Evolutionary conservation across 1,140 invertebrate genomes (phyloP).

Genomic region (Drosophila subpulchrella): DNA sequence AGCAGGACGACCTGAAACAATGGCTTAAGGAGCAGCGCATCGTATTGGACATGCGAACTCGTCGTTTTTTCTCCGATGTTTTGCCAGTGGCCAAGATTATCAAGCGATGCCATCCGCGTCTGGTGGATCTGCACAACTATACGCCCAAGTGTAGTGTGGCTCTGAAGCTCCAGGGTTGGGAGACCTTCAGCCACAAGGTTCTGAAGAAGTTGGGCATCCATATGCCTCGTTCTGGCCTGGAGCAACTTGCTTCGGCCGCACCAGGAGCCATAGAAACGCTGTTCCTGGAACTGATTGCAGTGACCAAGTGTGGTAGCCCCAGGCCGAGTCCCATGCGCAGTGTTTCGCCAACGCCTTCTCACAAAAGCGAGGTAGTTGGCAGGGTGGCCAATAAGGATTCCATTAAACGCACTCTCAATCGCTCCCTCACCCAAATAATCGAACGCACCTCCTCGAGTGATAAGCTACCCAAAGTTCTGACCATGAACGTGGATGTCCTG

Average conservation of each 20-base stretch:
- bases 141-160: conserved; percentile 87
- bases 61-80: conserved; percentile 86
- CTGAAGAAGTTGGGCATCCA: conserved; percentile 87
- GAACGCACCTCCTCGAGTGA: neutral
- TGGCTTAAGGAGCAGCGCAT: conserved; percentile 90
- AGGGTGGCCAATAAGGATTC: neutral
- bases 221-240: conserved; percentile 86
- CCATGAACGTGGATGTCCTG: conserved; percentile 14
- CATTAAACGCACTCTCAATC: neutral
- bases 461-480: conserved; percentile 1
- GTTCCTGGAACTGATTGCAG: conserved; percentile 84
- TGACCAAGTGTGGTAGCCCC: conserved; percentile 43
- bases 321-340: conserved; percentile 8
- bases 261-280: conserved; percentile 88
- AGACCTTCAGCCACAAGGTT: conserved; percentile 89
- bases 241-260: conserved; percentile 87
- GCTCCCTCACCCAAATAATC: conserved; percentile 1
- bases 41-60: conserved; percentile 38
- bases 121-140: conserved; percentile 91
- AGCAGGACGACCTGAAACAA: conserved; percentile 77
- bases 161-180: conserved; percentile 90
- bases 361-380: neutral
- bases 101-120: conserved; percentile 88
- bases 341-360: neutral
- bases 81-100: conserved; percentile 90